These are phyloP conservation scores for Molossus alvarezi DNA, from an alignment of 2,797 vertebrate species.

Conservation along the genomic window DNA sequence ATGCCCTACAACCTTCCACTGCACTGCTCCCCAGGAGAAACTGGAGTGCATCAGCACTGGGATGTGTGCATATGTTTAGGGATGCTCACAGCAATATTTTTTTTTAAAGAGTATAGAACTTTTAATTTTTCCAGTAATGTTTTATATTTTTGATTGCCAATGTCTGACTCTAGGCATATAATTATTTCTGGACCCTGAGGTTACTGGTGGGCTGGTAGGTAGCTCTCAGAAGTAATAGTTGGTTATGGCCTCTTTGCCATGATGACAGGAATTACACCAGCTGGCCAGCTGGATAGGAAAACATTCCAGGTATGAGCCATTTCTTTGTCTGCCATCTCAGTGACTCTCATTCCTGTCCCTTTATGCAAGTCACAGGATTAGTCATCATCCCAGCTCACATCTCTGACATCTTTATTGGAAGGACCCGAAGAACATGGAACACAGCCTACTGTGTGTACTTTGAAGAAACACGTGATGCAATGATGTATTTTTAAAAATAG, in stretches of 20 bases:
- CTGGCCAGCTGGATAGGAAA: slow-evolving; percentile 33
- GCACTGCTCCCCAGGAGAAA: neutral
- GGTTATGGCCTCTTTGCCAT: slow-evolving; percentile 5
- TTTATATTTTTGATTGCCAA: neutral
- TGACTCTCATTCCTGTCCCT: neutral
- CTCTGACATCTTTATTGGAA: neutral
- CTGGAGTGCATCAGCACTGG: no score
- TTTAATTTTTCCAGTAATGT: slow-evolving; percentile 32
- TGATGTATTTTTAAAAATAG: neutral
- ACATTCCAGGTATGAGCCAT: slow-evolving; percentile 8
- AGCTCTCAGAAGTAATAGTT: slow-evolving; percentile 66
- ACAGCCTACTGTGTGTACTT: neutral
- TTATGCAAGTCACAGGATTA: neutral
- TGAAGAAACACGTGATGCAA: neutral
- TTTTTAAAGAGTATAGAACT: neutral
- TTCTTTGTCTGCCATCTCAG: neutral
- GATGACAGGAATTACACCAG: slow-evolving; percentile 24
- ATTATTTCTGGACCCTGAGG: slow-evolving; percentile 66
- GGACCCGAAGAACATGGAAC: neutral
- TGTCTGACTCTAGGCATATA: slow-evolving; percentile 58
- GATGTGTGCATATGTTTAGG: neutral
- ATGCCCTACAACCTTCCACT: neutral
- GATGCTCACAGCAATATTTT: neutral
- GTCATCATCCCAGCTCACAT: neutral
- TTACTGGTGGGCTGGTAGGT: neutral